These are phyloP conservation scores for Galaxea fascicularis DNA, from an alignment of 92 coral and sea anemone species.

Conservation along the genomic window DNA sequence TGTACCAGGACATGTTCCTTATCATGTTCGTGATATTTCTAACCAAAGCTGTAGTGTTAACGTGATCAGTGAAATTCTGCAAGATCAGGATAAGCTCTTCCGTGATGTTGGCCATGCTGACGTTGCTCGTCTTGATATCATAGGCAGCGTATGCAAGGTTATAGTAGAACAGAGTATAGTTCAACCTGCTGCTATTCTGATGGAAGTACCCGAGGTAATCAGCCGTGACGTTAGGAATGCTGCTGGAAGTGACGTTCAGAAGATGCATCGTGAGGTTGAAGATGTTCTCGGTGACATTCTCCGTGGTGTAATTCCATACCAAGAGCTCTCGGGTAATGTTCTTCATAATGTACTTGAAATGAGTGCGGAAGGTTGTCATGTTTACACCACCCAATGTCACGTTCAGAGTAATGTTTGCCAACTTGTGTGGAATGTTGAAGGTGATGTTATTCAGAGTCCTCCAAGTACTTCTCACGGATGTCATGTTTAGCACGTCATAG, in stretches of 20 bases:
- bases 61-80: constrained; percentile 65
- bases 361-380: constrained; percentile 56
- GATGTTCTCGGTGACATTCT: constrained; percentile 57
- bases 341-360: constrained; percentile 55
- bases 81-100: constrained; percentile 65
- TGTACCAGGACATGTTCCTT: constrained; percentile 38
- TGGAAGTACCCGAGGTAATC: constrained; percentile 53
- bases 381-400: constrained; percentile 66
- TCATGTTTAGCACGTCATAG: constrained; percentile 41
- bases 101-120: constrained; percentile 54
- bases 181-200: constrained; percentile 14
- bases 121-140: constrained; percentile 33
- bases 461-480: constrained; percentile 58
- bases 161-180: constrained; percentile 50
- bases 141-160: constrained; percentile 39
- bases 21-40: constrained; percentile 63
- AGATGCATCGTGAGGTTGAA: constrained; percentile 57
- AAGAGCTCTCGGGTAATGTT: constrained; percentile 65
- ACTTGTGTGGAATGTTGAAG: constrained; percentile 68
- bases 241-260: constrained; percentile 64
- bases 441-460: constrained; percentile 51
- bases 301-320: constrained; percentile 62
- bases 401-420: constrained; percentile 69
- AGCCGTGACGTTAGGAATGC: constrained; percentile 65
- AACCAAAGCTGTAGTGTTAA: constrained; percentile 53